Percentiles rank a stretch among this genome's conserved stretches.
phyloP scores from a whole-genome alignment of 2,797 vertebrate genomes.

The Anableps anableps region DNA sequence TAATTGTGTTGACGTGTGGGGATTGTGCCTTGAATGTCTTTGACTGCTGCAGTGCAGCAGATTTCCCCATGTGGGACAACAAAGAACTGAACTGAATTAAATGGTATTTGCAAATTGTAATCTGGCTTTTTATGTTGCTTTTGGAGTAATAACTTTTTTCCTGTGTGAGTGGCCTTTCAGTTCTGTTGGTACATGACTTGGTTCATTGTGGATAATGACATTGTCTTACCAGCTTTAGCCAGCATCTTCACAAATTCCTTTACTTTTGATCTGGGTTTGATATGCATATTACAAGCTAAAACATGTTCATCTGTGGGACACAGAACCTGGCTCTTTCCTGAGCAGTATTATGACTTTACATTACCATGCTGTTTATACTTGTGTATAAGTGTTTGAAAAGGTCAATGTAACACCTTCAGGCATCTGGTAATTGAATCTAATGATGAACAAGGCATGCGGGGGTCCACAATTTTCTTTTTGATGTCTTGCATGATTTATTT shows the following conservation, averaged over 20 bases:
- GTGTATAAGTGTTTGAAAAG: background rate
- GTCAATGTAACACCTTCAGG: background rate
- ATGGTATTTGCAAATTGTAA: background rate
- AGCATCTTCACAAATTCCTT: background rate
- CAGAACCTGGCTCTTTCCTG: background rate
- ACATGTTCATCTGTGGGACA: background rate
- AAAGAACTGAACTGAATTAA: background rate
- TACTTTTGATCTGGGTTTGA: background rate
- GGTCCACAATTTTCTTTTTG: background rate
- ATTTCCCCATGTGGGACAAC: background rate
- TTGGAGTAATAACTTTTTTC: background rate
- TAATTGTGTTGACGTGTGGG: background rate
- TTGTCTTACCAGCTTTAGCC: background rate
- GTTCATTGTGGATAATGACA: background rate
- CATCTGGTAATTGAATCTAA: background rate
- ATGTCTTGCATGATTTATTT: background rate
- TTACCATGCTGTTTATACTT: background rate
- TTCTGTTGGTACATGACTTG: background rate
- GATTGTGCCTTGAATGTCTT: background rate
- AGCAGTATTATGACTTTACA: background rate
- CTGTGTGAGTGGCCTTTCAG: background rate
- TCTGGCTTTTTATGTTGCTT: background rate
- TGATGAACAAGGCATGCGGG: background rate
- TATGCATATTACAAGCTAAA: background rate
- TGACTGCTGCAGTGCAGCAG: background rate